Percentiles rank a stretch among this genome's conserved stretches.
phyloP scores from a whole-genome alignment of 2,797 vertebrate genomes.

The Gobionotothen gibberifrons region DNA sequence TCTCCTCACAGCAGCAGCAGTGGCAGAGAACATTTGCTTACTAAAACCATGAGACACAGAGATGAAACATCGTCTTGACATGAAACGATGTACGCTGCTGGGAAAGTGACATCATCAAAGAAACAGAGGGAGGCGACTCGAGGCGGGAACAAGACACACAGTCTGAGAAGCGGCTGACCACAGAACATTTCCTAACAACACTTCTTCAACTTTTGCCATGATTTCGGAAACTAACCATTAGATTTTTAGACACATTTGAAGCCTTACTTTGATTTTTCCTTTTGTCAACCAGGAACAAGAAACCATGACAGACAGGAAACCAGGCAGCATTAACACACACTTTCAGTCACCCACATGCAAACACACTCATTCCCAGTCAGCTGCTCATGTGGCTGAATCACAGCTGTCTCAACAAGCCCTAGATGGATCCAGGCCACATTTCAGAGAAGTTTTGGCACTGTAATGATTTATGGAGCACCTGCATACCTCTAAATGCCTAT shows the following conservation, averaged over 20 bases:
- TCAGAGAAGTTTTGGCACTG: constrained; percentile 15
- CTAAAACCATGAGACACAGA: constrained; percentile 35
- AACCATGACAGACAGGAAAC: constrained; percentile 5
- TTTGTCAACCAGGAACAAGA: not conserved
- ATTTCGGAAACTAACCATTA: not conserved
- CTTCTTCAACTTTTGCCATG: not conserved
- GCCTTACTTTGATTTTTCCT: not conserved
- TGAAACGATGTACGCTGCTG: constrained; percentile 34
- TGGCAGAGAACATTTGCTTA: constrained; percentile 45
- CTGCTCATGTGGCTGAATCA: constrained; percentile 48
- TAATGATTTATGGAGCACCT: constrained; percentile 58
- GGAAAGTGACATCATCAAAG: constrained; percentile 52
- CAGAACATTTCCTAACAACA: not conserved
- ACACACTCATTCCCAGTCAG: constrained; percentile 32
- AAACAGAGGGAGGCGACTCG: not conserved
- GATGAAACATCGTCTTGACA: constrained; percentile 52
- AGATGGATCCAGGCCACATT: constrained; percentile 20
- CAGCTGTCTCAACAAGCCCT: constrained; percentile 56
- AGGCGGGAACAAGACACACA: not conserved
- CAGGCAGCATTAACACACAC: constrained; percentile 4
- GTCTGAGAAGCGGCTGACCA: not conserved
- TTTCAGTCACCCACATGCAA: constrained; percentile 16
- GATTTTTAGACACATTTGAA: not conserved
- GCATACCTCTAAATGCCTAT: not conserved
- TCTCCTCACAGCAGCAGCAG: constrained; percentile 19